Evolutionary conservation across 2,113 vertebrate genomes (phyloP), one percentile per base, ranked within the genome.

Genomic region (Aythya baeri): DNA sequence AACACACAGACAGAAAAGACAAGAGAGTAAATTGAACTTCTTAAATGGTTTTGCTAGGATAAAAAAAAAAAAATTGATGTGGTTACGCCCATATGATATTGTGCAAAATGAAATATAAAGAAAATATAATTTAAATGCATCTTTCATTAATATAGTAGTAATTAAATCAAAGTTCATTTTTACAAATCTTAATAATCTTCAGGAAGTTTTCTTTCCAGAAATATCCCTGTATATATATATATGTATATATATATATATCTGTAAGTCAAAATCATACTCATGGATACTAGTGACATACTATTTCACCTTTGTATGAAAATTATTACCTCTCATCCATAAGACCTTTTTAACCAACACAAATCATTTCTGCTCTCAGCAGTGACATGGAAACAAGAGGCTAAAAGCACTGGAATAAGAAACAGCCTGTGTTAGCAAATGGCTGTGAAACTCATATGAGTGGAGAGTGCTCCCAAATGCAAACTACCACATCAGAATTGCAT

Each of bases 391-490:
- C 38, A 75, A 38, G 70, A 68, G 83, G 74, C 58, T 96, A 89
- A 96, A 95, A 95, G 77, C 89, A 75, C 58, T 91, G 81, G 38
- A 81, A 29, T 36, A 72, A 72, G 72, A 75, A 91, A 32, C 21
- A 61, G 11, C 57, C 49, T 36, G 26, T 58, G 8, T 57, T 61
- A 86, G 32, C 14, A 31, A 89, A 65, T 34, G 31, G 34, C 2
- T 1, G 4, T 13, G 58, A 59, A 65, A 65, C 13, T 21, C 7
- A 0, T 4, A 2, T 0, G 11, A 31, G 46, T 59, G 49, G 52
- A 88, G 57, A 91, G 70, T 18, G 66, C 66, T 91, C 2, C 44
- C 59, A 72, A 72, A 11, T 34, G 54, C 73, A 1, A 59, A 3
- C 27, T 36, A 13, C 0, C 1, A 9, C 2, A 17, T 7, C 34